These are phyloP conservation scores for Ciona savignyi DNA, from an alignment of 23 tunicate genomes.

Conservation along the genomic window DNA sequence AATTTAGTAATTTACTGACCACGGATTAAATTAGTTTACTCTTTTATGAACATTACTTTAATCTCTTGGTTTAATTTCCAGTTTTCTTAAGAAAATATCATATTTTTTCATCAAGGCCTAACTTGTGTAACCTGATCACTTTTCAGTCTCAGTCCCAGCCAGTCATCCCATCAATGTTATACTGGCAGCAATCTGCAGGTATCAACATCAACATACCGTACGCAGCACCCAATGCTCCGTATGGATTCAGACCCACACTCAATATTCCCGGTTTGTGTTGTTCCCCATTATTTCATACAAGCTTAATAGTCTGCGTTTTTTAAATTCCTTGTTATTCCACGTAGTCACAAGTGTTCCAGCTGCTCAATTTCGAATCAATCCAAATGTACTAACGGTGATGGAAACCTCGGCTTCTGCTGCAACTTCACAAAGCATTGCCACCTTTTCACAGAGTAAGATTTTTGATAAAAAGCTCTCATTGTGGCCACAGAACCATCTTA, in stretches of 20 bases:
- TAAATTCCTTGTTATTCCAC: background rate
- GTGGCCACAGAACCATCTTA: too few relatives aligned
- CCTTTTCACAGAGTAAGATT: slow-evolving; percentile 12
- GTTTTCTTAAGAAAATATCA: too few relatives aligned
- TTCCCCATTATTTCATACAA: background rate
- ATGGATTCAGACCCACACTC: slow-evolving; percentile 9
- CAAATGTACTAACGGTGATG: slow-evolving; percentile 9
- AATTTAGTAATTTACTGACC: too few relatives aligned
- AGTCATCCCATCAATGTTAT: slow-evolving; percentile 22
- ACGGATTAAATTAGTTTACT: too few relatives aligned
- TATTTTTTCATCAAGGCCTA: too few relatives aligned
- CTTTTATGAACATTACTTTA: too few relatives aligned
- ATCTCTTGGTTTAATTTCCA: too few relatives aligned
- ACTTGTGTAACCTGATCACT: background rate
- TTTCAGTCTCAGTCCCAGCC: background rate
- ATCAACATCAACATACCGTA: slow-evolving; percentile 13
- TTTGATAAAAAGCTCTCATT: too few relatives aligned
- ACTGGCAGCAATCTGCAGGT: slow-evolving; percentile 11
- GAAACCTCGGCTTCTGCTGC: slow-evolving; percentile 11
- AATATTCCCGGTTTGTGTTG: slow-evolving; percentile 7
- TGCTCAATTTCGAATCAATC: slow-evolving; percentile 3
- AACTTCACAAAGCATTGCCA: background rate
- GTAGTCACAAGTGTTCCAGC: background rate
- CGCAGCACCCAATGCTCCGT: background rate
- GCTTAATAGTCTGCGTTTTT: background rate